These are phyloP conservation scores for Acleris holmiana DNA, from an alignment of 2,888 invertebrate genomes.

Conservation along the genomic window DNA sequence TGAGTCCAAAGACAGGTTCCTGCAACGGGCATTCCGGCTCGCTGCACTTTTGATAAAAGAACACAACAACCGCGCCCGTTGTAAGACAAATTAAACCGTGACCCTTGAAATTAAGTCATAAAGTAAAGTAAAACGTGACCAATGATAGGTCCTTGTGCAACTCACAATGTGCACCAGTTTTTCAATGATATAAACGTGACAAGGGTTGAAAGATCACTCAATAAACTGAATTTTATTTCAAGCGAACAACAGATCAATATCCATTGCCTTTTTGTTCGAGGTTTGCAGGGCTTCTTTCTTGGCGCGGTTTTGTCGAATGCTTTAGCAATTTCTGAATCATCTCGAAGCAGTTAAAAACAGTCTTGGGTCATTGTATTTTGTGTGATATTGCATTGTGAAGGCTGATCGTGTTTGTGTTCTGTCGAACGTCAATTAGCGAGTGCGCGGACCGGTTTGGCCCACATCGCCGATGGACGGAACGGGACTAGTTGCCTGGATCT, in stretches of 20 bases:
- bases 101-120: constrained; percentile 59
- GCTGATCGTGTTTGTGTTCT: constrained; percentile 51
- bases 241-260: constrained; percentile 75
- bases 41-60: constrained; percentile 51
- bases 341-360: constrained; percentile 44
- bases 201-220: constrained; percentile 71
- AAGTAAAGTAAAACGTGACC: constrained; percentile 49
- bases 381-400: constrained; percentile 49
- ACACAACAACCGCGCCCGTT: constrained; percentile 48
- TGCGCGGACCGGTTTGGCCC: constrained; percentile 67
- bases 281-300: constrained; percentile 64
- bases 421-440: constrained; percentile 77
- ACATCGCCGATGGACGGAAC: constrained; percentile 62
- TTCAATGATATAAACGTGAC: constrained; percentile 75
- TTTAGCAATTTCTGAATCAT: constrained; percentile 61
- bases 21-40: constrained; percentile 74
- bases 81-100: constrained; percentile 58
- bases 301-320: constrained; percentile 58
- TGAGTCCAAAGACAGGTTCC: constrained; percentile 74
- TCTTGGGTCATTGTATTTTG: constrained; percentile 52
- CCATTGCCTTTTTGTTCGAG: constrained; percentile 59
- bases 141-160: constrained; percentile 61
- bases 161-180: constrained; percentile 58
- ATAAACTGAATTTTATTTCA: constrained; percentile 79
- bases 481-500: constrained; percentile 53